Base-by-base conservation (phyloP, 2,797 vertebrate species). In the Tinamus major region DNA sequence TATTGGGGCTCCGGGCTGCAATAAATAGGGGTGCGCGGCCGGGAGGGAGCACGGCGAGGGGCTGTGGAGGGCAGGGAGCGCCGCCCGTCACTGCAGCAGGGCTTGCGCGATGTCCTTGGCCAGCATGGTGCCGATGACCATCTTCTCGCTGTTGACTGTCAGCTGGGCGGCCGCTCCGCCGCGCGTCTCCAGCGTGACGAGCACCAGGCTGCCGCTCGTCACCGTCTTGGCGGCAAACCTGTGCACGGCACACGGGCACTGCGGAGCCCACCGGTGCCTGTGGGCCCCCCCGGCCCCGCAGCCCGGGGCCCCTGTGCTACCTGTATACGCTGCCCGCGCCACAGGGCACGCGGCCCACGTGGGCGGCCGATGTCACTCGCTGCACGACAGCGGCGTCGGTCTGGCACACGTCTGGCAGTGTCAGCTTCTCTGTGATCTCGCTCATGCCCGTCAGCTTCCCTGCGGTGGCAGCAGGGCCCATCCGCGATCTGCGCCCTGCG, bases 401-500 rank as follows among this genome's bases (percentile, higher is more conserved):
- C 87, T 92, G 97, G 93, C 98, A 99, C 46, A 98, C 97, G 16
- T 96, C 97, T 0, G 98, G 98, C 93, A 99, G 97, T 0, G 53
- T 97, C 84, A 99, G 93, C 96, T 98, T 99, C 98, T 99, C 99
- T 0, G 98, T 98, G 97, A 99, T 99, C 97, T 99, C 99, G 0
- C 99, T 99, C 99, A 99, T 99, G 23, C 99, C 99, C 13, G 98
- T 99, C 93, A 99, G 98, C 97, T 99, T 99, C 95, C 99, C 99
- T 99, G 97, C 58, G 90, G 87, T 6, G 1, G 81, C 39, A 90
- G 90, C 64, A 90, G 92, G 90, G 76, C 62, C 63, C 17, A 11
- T 20, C 37, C 61, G 35, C 58, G 2, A 7, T 24, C 21, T 24
- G 58, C 14, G 9, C 58, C 31, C n/a, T 6, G n/a, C 10, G 10